These are phyloP conservation scores for Stenichneumon culpator DNA, from an alignment of 2,888 invertebrate species.

Conservation along the genomic window DNA sequence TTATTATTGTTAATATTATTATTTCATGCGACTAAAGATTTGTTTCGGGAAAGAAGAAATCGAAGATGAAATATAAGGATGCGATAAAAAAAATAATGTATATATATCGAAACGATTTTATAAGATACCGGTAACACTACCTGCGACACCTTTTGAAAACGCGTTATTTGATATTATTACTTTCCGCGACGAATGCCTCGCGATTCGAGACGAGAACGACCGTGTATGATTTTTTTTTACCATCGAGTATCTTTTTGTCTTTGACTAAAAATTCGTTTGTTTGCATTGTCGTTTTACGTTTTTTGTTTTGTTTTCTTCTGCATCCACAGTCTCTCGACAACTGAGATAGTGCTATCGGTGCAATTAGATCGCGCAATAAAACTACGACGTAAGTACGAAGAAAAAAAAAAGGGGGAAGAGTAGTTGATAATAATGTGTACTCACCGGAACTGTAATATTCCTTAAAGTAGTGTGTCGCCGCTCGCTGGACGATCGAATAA, in stretches of 20 bases:
- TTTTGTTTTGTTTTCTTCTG: neutral
- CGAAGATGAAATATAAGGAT: neutral
- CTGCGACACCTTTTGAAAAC: too few relatives aligned
- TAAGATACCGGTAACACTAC: neutral
- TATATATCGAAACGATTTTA: neutral
- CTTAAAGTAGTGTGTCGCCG: conserved; percentile 89
- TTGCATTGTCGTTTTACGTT: neutral
- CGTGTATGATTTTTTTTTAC: neutral
- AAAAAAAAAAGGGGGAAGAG: neutral
- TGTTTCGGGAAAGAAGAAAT: neutral
- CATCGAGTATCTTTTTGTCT: neutral
- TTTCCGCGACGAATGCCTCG: neutral
- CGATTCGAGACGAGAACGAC: conserved; percentile 29
- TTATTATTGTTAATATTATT: too few relatives aligned
- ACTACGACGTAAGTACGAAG: neutral
- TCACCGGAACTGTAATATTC: conserved; percentile 90
- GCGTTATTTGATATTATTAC: too few relatives aligned
- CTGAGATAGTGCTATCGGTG: neutral
- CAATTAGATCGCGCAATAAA: neutral
- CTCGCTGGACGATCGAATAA: conserved; percentile 90
- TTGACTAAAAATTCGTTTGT: neutral
- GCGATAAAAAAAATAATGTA: neutral
- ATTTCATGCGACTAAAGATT: too few relatives aligned
- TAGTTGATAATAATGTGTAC: conserved; percentile 73
- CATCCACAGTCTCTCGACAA: neutral